These are phyloP conservation scores for Pandion haliaetus DNA, from an alignment of 2,113 vertebrate genomes.

Conservation along the genomic window DNA sequence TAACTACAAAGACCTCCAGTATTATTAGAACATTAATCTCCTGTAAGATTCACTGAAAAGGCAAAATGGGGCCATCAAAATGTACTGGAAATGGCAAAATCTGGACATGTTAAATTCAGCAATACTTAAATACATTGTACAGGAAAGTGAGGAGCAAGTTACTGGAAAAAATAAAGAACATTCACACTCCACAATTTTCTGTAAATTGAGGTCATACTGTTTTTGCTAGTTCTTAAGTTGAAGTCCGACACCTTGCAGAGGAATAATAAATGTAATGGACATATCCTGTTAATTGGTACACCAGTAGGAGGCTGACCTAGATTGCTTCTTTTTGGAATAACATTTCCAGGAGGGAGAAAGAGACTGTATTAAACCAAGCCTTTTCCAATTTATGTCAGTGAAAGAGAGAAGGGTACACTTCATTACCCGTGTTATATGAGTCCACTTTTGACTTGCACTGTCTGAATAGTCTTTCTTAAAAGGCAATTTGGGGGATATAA, in stretches of 20 bases:
- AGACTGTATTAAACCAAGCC: neutral
- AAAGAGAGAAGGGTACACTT: conserved; percentile 17
- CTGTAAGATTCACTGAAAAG: neutral
- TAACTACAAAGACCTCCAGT: neutral
- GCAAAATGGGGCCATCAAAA: neutral
- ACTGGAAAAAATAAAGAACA: neutral
- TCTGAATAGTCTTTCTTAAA: conserved; percentile 29
- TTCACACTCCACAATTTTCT: neutral
- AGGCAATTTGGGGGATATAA: conserved; percentile 12
- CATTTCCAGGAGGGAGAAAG: neutral
- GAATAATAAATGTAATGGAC: conserved; percentile 35
- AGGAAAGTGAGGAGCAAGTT: neutral
- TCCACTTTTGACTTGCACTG: neutral
- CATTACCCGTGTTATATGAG: neutral
- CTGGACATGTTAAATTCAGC: neutral
- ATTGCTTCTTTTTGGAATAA: conserved; percentile 22
- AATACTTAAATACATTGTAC: neutral
- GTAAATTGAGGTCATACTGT: neutral
- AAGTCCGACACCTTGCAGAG: conserved; percentile 14
- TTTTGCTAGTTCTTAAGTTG: conserved; percentile 10
- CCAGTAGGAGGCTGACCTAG: conserved; percentile 24
- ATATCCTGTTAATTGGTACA: conserved; percentile 24
- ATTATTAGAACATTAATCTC: neutral
- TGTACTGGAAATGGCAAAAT: neutral
- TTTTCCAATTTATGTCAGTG: neutral